Evolutionary conservation across 2,888 invertebrate species (phyloP).

Genomic region (Drosophila pegasa): DNA sequence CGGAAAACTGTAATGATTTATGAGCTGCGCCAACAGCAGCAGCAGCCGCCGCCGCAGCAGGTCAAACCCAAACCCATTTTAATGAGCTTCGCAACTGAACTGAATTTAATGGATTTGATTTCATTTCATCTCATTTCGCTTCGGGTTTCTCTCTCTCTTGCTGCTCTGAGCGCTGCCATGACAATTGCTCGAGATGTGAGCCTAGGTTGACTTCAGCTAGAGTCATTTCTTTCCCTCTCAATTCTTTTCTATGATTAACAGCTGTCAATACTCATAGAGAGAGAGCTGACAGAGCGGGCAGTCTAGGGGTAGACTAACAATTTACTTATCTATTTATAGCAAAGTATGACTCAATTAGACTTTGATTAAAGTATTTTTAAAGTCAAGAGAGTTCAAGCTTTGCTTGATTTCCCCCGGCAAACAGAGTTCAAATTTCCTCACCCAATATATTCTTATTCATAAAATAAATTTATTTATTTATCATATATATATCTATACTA

Average conservation of each 20-base stretch:
- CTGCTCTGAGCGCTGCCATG: neutral
- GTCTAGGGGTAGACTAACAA: neutral
- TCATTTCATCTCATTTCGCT: slow-evolving; percentile 6
- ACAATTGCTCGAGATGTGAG: slow-evolving; percentile 4
- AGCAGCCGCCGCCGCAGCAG: neutral
- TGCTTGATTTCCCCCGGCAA: no score
- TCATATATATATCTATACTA: no score
- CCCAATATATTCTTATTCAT: no score
- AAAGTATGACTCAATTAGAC: neutral
- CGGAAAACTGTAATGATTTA: slow-evolving; percentile 59
- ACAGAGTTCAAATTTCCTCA: no score
- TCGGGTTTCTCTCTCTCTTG: neutral
- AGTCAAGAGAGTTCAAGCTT: no score
- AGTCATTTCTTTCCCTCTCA: neutral
- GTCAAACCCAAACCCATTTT: slow-evolving; percentile 36
- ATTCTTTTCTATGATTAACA: neutral
- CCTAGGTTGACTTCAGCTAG: neutral
- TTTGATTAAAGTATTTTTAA: neutral
- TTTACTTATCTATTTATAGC: neutral
- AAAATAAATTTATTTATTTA: no score
- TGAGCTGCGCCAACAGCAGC: slow-evolving; percentile 31
- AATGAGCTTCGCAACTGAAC: slow-evolving; percentile 61
- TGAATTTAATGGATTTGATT: slow-evolving; percentile 52
- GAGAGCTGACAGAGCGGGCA: neutral
- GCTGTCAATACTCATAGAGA: slow-evolving; percentile 6